A percentile compares a stretch with the other conserved stretches of the same genome.
These are phyloP conservation scores for Spinus pinus DNA, from an alignment of 2,797 vertebrate genomes.

Conservation along the genomic window DNA sequence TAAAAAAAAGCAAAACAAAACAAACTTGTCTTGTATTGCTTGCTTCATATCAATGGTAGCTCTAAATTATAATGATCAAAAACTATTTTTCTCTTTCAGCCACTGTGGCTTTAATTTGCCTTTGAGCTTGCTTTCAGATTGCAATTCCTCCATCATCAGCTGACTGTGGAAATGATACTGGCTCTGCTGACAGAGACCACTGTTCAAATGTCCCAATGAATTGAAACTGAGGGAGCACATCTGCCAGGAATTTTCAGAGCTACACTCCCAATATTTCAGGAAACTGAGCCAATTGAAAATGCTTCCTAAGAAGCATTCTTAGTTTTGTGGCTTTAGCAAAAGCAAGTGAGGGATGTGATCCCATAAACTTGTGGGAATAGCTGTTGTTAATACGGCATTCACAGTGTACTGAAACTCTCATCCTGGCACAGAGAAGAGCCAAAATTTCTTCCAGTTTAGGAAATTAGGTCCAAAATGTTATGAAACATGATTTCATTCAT, in stretches of 20 bases:
- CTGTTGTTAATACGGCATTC: background rate
- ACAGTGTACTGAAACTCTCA: background rate
- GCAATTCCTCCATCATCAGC: background rate
- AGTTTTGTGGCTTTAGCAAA: constrained; percentile 23
- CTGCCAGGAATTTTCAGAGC: constrained; percentile 45
- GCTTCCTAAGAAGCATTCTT: background rate
- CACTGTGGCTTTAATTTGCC: background rate
- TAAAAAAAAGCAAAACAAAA: background rate
- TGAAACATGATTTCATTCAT: background rate
- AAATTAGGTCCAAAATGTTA: constrained; percentile 31
- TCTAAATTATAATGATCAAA: background rate
- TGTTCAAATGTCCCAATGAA: background rate
- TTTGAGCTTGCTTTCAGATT: background rate
- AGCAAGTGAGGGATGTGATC: background rate
- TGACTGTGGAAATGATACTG: background rate
- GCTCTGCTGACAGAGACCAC: background rate
- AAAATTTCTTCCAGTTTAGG: constrained; percentile 35
- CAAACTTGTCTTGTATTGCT: background rate
- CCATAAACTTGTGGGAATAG: background rate
- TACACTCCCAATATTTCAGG: background rate
- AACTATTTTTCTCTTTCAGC: background rate
- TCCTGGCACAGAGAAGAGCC: background rate
- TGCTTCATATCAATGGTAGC: background rate
- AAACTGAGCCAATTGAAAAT: constrained; percentile 37
- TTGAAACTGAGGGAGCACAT: background rate